Percentiles rank a stretch among this genome's conserved stretches.
These are phyloP conservation scores for Spodoptera picta DNA, from an alignment of 2,888 invertebrate genomes.

Conservation along the genomic window DNA sequence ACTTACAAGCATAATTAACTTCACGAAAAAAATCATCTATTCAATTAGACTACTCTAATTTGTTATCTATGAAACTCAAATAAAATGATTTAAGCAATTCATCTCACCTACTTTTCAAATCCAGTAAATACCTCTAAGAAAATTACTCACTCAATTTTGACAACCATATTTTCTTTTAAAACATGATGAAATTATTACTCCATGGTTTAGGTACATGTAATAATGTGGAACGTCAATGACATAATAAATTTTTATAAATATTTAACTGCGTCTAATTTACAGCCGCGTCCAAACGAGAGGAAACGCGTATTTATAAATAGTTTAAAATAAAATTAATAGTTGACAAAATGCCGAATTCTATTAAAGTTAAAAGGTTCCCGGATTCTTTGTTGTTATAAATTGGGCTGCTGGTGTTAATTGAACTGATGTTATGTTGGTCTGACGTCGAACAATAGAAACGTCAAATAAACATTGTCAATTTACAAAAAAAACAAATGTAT, in stretches of 20 bases:
- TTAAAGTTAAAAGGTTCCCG: constrained; percentile 24
- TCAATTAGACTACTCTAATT: too few species aligned
- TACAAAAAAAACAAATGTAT: constrained; percentile 17
- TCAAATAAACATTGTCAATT: constrained; percentile 28
- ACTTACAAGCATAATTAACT: too few species aligned
- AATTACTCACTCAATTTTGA: neutral
- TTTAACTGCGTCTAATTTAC: constrained; percentile 10
- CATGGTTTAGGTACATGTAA: constrained; percentile 7
- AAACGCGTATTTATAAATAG: constrained; percentile 34
- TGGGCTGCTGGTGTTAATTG: constrained; percentile 16
- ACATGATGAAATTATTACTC: constrained; percentile 19
- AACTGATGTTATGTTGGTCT: constrained; percentile 16
- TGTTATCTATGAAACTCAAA: too few species aligned
- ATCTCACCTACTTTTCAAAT: too few species aligned
- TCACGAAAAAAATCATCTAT: too few species aligned
- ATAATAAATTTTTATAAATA: constrained; percentile 16
- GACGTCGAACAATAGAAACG: constrained; percentile 26
- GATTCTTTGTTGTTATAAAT: constrained; percentile 43
- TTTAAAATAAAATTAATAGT: constrained; percentile 22
- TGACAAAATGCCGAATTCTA: constrained; percentile 24
- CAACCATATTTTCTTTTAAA: neutral
- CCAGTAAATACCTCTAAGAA: too few species aligned
- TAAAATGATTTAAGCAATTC: too few species aligned
- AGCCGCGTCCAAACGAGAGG: neutral
- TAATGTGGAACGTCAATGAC: constrained; percentile 7